These are phyloP conservation scores for Garrulus glandarius DNA, from an alignment of 2,797 vertebrate genomes.

Conservation along the genomic window DNA sequence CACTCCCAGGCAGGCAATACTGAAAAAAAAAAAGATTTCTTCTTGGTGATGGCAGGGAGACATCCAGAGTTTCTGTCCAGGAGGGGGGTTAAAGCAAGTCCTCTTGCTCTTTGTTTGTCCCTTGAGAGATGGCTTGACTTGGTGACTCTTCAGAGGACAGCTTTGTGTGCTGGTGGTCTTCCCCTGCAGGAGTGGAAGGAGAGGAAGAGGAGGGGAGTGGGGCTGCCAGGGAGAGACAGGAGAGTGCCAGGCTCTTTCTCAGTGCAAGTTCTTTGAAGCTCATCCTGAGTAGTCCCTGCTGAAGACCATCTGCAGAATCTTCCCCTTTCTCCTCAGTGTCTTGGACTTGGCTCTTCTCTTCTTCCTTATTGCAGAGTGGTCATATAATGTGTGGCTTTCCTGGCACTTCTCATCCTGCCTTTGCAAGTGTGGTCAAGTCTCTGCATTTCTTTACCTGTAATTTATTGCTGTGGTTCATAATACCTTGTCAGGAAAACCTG, in stretches of 20 bases:
- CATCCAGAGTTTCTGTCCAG: not conserved
- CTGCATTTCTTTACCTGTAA: not conserved
- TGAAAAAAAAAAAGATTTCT: not conserved
- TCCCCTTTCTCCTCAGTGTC: not conserved
- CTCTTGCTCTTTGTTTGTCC: not conserved
- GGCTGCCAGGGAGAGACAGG: not conserved
- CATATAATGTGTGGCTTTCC: not conserved
- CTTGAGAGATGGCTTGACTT: not conserved
- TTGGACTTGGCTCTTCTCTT: not conserved
- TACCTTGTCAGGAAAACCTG: not conserved
- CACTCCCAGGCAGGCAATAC: not conserved
- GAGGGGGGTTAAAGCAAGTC: not conserved
- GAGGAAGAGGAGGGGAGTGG: not conserved
- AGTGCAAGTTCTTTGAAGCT: fast-evolving
- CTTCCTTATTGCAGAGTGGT: not conserved
- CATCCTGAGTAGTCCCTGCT: not conserved
- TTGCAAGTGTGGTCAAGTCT: not conserved
- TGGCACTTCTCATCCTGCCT: not conserved
- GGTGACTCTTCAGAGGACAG: not conserved
- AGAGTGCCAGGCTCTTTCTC: not conserved
- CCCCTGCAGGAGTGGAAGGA: not conserved
- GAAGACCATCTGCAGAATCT: not conserved
- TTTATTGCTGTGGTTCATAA: not conserved
- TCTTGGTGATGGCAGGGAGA: not conserved
- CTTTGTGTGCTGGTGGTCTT: not conserved